phyloP scores from a whole-genome alignment of 2,888 invertebrate species.

The Osmoderma eremita region DNA sequence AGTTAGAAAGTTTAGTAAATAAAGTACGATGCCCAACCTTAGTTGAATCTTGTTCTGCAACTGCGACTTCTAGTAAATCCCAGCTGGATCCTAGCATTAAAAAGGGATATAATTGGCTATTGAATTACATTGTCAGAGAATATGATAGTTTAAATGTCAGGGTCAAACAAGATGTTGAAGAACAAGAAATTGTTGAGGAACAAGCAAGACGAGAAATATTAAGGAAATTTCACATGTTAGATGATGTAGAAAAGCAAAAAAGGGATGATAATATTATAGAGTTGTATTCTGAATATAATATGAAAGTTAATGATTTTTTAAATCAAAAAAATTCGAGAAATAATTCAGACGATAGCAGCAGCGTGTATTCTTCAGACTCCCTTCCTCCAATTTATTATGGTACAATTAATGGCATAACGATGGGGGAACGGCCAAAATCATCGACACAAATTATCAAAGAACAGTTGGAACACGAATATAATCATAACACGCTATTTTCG shows the following conservation, averaged over 20 bases:
- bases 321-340: neutral
- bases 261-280: constrained; percentile 58
- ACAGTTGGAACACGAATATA: constrained; percentile 55
- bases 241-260: constrained; percentile 48
- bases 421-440: constrained; percentile 57
- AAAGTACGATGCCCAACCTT: constrained; percentile 81
- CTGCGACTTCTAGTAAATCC: constrained; percentile 61
- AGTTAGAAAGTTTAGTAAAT: constrained; percentile 81
- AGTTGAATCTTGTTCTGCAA: constrained; percentile 78
- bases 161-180: constrained; percentile 70
- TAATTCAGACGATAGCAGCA: constrained; percentile 39
- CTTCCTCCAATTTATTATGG: constrained; percentile 54
- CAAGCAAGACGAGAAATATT: constrained; percentile 61
- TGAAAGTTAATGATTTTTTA: constrained; percentile 53
- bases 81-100: constrained; percentile 75
- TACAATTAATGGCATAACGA: constrained; percentile 36
- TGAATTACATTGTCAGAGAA: constrained; percentile 74
- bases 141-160: constrained; percentile 73
- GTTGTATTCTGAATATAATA: constrained; percentile 58
- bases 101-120: constrained; percentile 77
- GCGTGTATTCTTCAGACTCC: constrained; percentile 52
- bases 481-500: constrained; percentile 46
- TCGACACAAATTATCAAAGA: constrained; percentile 60
- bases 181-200: constrained; percentile 68
- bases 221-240: constrained; percentile 53